Evolutionary conservation across 2,797 vertebrate genomes (phyloP).

Genomic region (Chelon auratus): DNA sequence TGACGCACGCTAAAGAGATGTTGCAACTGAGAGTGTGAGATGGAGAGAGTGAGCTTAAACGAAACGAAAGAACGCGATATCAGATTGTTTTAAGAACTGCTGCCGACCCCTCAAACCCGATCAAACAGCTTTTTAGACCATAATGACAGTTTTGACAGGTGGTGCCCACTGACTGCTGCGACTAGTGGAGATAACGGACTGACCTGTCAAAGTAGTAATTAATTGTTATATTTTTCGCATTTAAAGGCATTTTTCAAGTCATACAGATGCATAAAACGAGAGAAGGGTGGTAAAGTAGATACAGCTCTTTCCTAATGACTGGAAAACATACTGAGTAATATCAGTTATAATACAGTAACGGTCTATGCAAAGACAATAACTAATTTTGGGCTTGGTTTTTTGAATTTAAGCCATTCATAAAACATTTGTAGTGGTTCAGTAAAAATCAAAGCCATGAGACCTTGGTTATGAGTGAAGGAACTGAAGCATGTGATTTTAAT

Average conservation of each 20-base stretch:
- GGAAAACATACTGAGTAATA: neutral
- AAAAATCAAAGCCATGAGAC: too few species aligned
- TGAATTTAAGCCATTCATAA: too few species aligned
- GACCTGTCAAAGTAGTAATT: slow-evolving; percentile 10
- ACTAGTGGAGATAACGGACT: neutral
- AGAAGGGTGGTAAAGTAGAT: neutral
- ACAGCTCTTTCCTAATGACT: neutral
- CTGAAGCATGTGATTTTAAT: too few species aligned
- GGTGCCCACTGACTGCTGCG: neutral
- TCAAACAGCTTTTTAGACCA: neutral
- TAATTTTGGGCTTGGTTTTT: too few species aligned
- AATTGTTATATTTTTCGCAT: slow-evolving; percentile 8
- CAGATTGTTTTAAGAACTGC: neutral
- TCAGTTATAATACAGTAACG: too few species aligned
- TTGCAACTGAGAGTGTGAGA: neutral
- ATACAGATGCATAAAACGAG: neutral
- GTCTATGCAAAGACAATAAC: too few species aligned
- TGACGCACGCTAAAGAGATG: slow-evolving; percentile 20
- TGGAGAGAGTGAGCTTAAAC: neutral
- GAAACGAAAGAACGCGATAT: neutral
- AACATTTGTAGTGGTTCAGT: too few species aligned
- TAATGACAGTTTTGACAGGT: slow-evolving; percentile 7
- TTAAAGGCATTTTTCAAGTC: neutral
- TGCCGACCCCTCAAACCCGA: neutral
- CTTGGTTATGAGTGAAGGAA: too few species aligned